Conservation (phyloP, 1,140 invertebrate species). For the Apis cerana region DNA sequence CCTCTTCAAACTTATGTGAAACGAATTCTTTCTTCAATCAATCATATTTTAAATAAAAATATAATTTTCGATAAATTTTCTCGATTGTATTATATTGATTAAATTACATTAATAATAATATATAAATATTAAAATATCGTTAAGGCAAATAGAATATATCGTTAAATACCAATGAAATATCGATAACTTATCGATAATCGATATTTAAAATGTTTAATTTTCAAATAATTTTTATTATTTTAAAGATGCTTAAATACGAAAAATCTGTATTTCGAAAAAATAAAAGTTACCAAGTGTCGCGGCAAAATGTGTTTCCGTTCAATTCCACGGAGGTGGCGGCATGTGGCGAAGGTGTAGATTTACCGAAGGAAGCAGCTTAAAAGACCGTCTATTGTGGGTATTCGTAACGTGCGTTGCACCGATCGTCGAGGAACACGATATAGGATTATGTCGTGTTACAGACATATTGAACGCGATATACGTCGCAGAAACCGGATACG, state of each 20-base stretch:
- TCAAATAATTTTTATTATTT: no score
- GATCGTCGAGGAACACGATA: constrained; percentile 46
- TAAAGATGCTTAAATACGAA: no score
- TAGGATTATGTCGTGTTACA: constrained; percentile 51
- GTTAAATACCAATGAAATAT: no score
- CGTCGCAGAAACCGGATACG: constrained; percentile 57
- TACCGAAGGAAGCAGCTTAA: constrained; percentile 47
- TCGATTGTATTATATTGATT: no score
- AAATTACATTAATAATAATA: no score
- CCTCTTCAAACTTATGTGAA: background rate
- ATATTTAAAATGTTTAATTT: no score
- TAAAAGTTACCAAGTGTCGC: background rate
- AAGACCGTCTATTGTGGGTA: constrained; percentile 37
- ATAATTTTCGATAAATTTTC: no score
- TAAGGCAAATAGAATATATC: no score
- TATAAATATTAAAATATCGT: no score
- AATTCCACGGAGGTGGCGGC: background rate
- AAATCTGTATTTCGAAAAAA: no score
- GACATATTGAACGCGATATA: constrained; percentile 53
- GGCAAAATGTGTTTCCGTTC: background rate
- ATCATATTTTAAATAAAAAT: no score
- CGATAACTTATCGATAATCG: no score
- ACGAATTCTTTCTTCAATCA: background rate
- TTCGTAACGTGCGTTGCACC: constrained; percentile 42
- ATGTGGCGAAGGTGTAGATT: constrained; percentile 29